Base-by-base conservation (phyloP, 2,797 vertebrate genomes). In the Dromococcyx pavoninus region DNA sequence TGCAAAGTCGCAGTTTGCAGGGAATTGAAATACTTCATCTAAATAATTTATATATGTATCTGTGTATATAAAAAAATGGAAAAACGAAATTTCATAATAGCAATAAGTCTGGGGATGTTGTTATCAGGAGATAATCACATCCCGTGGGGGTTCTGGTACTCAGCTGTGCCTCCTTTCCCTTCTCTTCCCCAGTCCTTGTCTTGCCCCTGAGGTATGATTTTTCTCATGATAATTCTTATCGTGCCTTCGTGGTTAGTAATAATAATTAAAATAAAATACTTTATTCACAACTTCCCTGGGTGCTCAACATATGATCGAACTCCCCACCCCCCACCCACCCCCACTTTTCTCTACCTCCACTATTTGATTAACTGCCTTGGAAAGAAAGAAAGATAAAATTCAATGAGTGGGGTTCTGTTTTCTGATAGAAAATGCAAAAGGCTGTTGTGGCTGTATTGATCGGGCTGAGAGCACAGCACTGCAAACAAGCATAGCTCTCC, bases 41-140 rank as follows among this genome's bases (percentile, higher is more conserved):
- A 98, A 98, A 98, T 98, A 97, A 98, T 98, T 98, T 97, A 98
- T 98, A 93, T 96, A 97, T 93, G 87, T 97, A 85, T 96, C 89
- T 91, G 76, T 96, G 91, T 97, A 94, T 96, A 97, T 96, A 96
- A 97, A 97, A 97, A 97, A 97, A 91, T 60, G 79, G 78, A 62
- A 48, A 94, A 94, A 97, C 10, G 94, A 97, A 97, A 98, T 97
- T 97, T 98, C 92, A 97, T 98, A 98, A 98, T 97, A 97, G 97
- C 96, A 95, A 58, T 96, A 97, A 97, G 97, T 96, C 96, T 96
- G 95, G 87, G 91, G 88, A 97, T 97, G 97, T 94, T 98, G 97
- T 97, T 97, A 97, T 97, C 97, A 97, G 96, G 97, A 98, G 97
- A 97, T 98, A 98, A 98, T 98, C 98, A 98, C 98, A 97, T 98